A percentile compares a stretch with the other conserved stretches of the same genome.
Conservation (phyloP, 2,113 vertebrate species). For the Tricholaema leucomelas region DNA sequence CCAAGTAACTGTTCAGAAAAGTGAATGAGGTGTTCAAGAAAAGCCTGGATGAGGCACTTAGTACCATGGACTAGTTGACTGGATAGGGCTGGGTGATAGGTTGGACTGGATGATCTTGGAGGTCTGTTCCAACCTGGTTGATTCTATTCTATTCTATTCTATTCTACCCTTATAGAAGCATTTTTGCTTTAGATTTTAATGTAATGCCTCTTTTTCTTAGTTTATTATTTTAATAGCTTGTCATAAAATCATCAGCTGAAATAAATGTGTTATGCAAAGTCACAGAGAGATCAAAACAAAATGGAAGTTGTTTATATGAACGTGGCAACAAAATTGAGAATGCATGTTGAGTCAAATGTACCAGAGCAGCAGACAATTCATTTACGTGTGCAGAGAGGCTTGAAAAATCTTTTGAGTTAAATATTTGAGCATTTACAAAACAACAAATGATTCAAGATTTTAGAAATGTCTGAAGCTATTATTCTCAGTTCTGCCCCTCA, state of each 20-base stretch:
- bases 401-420: constrained; percentile 36
- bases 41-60: too few species aligned
- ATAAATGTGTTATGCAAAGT: constrained; percentile 14
- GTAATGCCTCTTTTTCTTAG: neutral
- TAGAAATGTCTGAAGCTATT: constrained; percentile 31
- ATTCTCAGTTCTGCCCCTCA: constrained; percentile 32
- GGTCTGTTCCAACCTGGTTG: too few species aligned
- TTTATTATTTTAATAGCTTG: constrained; percentile 4
- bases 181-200: neutral
- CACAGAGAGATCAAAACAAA: constrained; percentile 39
- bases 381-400: constrained; percentile 29
- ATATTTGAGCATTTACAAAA: constrained; percentile 43
- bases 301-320: constrained; percentile 48
- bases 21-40: too few species aligned
- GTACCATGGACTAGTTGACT: too few species aligned
- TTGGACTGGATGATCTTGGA: too few species aligned
- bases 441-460: constrained; percentile 33
- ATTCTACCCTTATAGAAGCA: neutral
- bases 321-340: constrained; percentile 56
- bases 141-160: too few species aligned
- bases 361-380: constrained; percentile 41
- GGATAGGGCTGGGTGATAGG: too few species aligned
- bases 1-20: neutral
- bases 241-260: neutral
- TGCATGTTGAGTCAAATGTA: constrained; percentile 54